Evolutionary conservation across 2,113 vertebrate genomes (phyloP).

Genomic region (Lycaon pictus): DNA sequence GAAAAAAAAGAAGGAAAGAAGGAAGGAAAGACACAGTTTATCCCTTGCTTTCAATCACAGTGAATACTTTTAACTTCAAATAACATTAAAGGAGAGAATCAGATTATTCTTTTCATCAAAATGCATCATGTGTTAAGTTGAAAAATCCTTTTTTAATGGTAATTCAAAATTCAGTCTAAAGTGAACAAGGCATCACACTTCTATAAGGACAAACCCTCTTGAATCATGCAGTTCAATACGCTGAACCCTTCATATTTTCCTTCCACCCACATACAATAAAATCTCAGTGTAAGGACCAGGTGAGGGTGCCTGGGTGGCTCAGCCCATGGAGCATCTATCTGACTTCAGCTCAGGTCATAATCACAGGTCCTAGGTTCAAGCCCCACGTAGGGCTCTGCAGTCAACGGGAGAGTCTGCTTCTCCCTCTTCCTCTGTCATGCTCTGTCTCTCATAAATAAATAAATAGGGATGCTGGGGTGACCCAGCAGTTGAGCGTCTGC

Average conservation of each 20-base stretch:
- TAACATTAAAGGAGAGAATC: neutral
- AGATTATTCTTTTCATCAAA: neutral
- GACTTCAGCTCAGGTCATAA: neutral
- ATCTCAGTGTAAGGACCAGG: neutral
- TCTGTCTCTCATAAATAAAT: too few relatives aligned
- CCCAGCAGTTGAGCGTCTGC: too few relatives aligned
- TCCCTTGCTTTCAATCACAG: neutral
- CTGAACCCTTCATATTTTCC: neutral
- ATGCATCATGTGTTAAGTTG: neutral
- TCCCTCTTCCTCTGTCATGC: neutral
- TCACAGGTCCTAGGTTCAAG: neutral
- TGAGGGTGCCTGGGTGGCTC: neutral
- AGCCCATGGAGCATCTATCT: neutral
- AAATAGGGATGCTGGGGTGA: too few relatives aligned
- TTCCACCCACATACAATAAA: neutral
- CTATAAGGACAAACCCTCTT: neutral
- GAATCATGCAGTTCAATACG: neutral
- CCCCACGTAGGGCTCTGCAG: neutral
- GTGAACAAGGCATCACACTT: neutral
- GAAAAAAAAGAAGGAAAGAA: neutral
- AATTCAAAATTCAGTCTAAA: neutral
- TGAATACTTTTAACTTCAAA: slow-evolving; percentile 21
- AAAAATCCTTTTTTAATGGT: neutral
- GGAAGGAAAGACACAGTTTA: neutral
- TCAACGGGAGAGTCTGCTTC: neutral